Evolutionary conservation across 1,140 invertebrate genomes (phyloP).

Genomic region (Xylocopa sonorina): DNA sequence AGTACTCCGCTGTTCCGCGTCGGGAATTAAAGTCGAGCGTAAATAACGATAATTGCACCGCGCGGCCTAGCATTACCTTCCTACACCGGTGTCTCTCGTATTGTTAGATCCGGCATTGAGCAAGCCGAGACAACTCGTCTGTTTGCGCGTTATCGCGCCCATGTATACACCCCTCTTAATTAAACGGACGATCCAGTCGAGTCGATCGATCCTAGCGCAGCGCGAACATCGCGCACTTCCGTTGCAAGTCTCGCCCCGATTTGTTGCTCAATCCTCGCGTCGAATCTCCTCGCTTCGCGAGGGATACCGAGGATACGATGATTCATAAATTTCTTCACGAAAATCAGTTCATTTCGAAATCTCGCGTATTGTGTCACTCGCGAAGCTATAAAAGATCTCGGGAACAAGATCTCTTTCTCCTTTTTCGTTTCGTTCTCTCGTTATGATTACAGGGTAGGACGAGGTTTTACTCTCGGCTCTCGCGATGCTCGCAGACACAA

Average conservation of each 20-base stretch:
- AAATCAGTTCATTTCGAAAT: too few species aligned
- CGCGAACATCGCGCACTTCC: conserved; percentile 2
- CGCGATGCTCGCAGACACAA: background rate
- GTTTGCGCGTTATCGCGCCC: conserved; percentile 56
- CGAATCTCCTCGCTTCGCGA: too few species aligned
- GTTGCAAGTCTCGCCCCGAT: background rate
- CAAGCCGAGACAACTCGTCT: conserved; percentile 44
- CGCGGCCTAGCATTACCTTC: conserved; percentile 52
- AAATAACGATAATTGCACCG: conserved; percentile 60
- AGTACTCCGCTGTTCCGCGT: conserved; percentile 38
- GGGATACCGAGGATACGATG: too few species aligned
- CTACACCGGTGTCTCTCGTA: conserved; percentile 57
- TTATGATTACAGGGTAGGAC: background rate
- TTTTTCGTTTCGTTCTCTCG: too few species aligned
- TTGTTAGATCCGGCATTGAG: conserved; percentile 65
- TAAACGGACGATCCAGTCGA: conserved; percentile 49
- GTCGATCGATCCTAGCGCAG: conserved; percentile 26
- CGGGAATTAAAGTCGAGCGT: conserved; percentile 43
- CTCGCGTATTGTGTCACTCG: too few species aligned
- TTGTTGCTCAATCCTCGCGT: background rate
- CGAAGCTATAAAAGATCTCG: too few species aligned
- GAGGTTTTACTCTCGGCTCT: too few species aligned
- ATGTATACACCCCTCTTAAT: conserved; percentile 58
- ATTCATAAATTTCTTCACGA: too few species aligned
- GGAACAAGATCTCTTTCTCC: too few species aligned